Evolutionary conservation across 2,113 vertebrate genomes (phyloP).

Genomic region (Rana temporaria): DNA sequence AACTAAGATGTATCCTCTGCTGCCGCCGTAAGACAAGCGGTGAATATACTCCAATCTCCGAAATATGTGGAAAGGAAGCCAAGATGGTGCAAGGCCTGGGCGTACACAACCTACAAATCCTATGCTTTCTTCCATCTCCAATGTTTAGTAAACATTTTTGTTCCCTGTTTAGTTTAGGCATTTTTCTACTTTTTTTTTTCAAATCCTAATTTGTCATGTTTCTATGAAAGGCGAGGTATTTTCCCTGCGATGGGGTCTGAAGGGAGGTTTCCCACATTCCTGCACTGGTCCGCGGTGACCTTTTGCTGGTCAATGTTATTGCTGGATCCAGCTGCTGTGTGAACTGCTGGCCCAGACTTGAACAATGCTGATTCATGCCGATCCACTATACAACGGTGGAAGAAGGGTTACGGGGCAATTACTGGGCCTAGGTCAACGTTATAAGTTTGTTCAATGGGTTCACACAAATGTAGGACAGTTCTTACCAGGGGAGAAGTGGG

Average conservation of each 20-base stretch:
- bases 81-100: no score
- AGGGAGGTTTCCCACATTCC: constrained; percentile 26
- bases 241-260: not conserved
- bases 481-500: no score
- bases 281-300: not conserved
- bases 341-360: not conserved
- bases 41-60: no score
- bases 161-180: constrained; percentile 43
- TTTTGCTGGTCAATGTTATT: not conserved
- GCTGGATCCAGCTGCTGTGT: constrained; percentile 16
- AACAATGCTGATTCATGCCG: not conserved
- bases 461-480: no score
- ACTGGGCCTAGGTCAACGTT: no score
- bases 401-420: no score
- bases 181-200: not conserved
- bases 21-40: no score
- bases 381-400: no score
- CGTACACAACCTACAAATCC: not conserved
- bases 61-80: no score
- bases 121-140: not conserved
- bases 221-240: constrained; percentile 20
- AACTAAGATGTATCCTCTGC: no score
- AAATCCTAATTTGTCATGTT: not conserved
- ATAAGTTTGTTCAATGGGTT: no score
- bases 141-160: constrained; percentile 43